phyloP scores from a whole-genome alignment of 2,888 invertebrate species.

The Agriotes lineatus region DNA sequence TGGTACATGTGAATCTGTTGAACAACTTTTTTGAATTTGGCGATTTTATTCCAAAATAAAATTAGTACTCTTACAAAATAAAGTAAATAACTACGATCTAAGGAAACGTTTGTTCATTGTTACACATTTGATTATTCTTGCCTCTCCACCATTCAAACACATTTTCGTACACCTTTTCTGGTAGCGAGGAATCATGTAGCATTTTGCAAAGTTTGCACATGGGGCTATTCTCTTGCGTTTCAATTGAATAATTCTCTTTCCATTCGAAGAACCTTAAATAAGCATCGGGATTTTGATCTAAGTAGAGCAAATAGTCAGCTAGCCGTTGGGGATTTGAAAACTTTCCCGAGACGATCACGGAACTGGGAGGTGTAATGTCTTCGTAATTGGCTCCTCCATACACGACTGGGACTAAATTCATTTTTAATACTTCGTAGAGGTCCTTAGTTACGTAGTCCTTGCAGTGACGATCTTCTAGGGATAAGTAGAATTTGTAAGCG shows the following conservation, averaged over 20 bases:
- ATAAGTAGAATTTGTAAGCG: slow-evolving; percentile 78
- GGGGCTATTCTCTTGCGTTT: slow-evolving; percentile 36
- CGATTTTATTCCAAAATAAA: too few species aligned
- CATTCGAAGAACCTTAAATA: slow-evolving; percentile 72
- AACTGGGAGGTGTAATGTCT: slow-evolving; percentile 67
- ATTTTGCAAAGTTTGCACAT: slow-evolving; percentile 55
- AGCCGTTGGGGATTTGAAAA: slow-evolving; percentile 67
- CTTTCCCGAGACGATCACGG: slow-evolving; percentile 71
- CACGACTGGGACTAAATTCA: slow-evolving; percentile 75
- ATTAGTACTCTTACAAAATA: too few species aligned
- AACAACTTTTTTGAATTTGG: too few species aligned
- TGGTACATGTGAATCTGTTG: too few species aligned
- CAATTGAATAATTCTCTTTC: slow-evolving; percentile 64
- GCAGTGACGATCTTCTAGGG: slow-evolving; percentile 79
- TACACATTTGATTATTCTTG: too few species aligned
- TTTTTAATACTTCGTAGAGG: slow-evolving; percentile 70
- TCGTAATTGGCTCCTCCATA: slow-evolving; percentile 75
- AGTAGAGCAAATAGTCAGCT: slow-evolving; percentile 67
- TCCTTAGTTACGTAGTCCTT: slow-evolving; percentile 75
- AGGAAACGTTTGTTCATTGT: too few species aligned
- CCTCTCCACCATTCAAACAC: slow-evolving; percentile 52
- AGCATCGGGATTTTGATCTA: slow-evolving; percentile 67
- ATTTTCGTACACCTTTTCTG: slow-evolving; percentile 47
- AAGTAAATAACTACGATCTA: too few species aligned
- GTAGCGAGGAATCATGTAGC: slow-evolving; percentile 49